phyloP scores from a whole-genome alignment of 1,140 invertebrate genomes.

The Bicyclus anynana region DNA sequence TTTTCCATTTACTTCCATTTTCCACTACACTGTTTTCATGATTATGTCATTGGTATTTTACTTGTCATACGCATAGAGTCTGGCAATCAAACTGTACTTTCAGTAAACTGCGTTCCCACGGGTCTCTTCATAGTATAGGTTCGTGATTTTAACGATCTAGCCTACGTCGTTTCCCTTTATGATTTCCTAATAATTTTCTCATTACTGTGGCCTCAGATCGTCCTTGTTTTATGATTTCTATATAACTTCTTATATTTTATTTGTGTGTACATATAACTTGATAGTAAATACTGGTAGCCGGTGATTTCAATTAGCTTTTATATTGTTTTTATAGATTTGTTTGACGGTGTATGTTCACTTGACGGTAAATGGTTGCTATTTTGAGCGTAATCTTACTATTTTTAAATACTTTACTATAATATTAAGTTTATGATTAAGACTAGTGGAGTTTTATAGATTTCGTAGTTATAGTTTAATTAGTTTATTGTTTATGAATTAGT shows the following conservation, averaged over 20 bases:
- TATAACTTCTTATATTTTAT: conserved; percentile 21
- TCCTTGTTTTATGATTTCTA: conserved; percentile 17
- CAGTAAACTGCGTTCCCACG: not conserved
- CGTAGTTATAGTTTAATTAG: not conserved
- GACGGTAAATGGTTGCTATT: not conserved
- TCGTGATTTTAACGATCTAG: conserved; percentile 25
- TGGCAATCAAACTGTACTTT: not conserved
- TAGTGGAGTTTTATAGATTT: not conserved
- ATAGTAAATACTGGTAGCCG: conserved; percentile 19
- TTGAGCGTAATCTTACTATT: not conserved
- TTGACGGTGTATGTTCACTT: not conserved
- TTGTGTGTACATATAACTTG: conserved; percentile 10
- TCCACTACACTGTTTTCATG: too few species aligned
- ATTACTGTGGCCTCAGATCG: conserved; percentile 17
- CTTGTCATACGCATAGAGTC: not conserved
- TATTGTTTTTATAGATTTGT: conserved; percentile 14
- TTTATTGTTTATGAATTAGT: not conserved
- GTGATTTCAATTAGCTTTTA: conserved; percentile 16
- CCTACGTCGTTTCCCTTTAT: conserved; percentile 24
- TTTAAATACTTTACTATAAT: not conserved
- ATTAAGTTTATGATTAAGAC: not conserved
- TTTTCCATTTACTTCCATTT: too few species aligned
- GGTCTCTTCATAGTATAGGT: conserved; percentile 23
- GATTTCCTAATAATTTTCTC: conserved; percentile 26
- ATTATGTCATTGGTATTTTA: too few species aligned